A percentile compares a stretch with the other conserved stretches of the same genome.
phyloP scores from a whole-genome alignment of 2,113 vertebrate species.

The Podocnemis expansa region DNA sequence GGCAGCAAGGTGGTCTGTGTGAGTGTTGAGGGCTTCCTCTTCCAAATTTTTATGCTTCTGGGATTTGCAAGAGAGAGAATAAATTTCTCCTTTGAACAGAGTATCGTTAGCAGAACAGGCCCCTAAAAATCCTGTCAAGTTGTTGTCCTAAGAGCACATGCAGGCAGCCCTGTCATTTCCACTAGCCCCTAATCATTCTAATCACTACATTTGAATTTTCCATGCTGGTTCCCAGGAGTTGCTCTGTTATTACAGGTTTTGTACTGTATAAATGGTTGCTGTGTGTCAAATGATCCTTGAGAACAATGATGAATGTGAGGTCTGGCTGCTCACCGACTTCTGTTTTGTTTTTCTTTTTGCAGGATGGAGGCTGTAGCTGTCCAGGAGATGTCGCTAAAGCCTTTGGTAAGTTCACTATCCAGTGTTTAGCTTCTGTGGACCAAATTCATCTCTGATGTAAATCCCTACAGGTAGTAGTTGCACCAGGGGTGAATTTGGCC shows the following conservation, averaged over 20 bases:
- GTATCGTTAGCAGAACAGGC: background rate
- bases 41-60: background rate
- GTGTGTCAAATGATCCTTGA: background rate
- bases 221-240: background rate
- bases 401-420: slow-evolving; percentile 84
- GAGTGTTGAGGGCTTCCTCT: background rate
- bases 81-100: background rate
- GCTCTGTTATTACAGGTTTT: background rate
- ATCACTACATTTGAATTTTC: background rate
- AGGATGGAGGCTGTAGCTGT: slow-evolving; percentile 98
- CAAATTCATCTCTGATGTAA: accelerated
- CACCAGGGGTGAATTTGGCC: background rate
- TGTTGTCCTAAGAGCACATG: accelerated
- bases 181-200: accelerated
- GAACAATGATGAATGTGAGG: background rate
- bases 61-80: background rate
- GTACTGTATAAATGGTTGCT: accelerated
- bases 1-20: background rate
- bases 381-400: slow-evolving; percentile 99
- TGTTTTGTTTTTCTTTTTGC: slow-evolving; percentile 21
- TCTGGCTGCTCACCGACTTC: background rate
- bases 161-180: background rate
- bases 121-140: background rate
- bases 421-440: background rate
- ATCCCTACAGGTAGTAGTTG: background rate